Base-by-base conservation (phyloP, 1,140 invertebrate genomes). In the Drosophila murphyi region DNA sequence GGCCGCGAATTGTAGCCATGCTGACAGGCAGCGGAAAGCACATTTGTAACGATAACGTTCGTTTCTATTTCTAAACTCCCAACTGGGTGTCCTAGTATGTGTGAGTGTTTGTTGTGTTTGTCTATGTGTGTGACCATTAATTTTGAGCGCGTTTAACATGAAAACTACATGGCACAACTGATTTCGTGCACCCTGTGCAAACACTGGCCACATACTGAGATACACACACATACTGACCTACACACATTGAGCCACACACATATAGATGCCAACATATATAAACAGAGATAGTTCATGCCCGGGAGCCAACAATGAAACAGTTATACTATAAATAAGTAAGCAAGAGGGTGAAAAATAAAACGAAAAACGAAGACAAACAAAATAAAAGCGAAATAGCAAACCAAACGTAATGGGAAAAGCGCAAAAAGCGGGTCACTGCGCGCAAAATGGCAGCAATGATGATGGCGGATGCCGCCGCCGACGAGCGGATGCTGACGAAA, bases 291-390 rank as follows among this genome's bases (percentile, higher is more conserved):
- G 82, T 88, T 87, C 80, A 87, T 83, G 85, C 73, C 83, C 85
- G 76, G 72, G 67, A 69, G 85, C 83, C 83, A 87, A 87, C 83
- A 88, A 82, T 88, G 83, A 87, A 87, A 88, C 83, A 83, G 83
- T 88, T 87, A 87, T 87, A 88, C 83, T 88, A 80, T 88, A 87
- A 88, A 87, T 87, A 87, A 86, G 82, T 88, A 82, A 82, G 76
- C 71, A 70, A 71, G 78, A 50, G 68, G 68, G 68, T 56, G 72
- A 56, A 50, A 43, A 64, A 59, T 51, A 72, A 67, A 39, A 34
- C 57, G 10, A 59, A 55, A 64, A 59, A 37, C 59, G 47, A 75
- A 76, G 47, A 70, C 72, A 72, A 72, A 76, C 60, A 76, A 72
- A 72, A 71, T 60, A 72, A 72, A 68, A 56, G 57, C 69, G 74